phyloP scores from a whole-genome alignment of 2,797 vertebrate genomes.

The Serranus cabrilla region DNA sequence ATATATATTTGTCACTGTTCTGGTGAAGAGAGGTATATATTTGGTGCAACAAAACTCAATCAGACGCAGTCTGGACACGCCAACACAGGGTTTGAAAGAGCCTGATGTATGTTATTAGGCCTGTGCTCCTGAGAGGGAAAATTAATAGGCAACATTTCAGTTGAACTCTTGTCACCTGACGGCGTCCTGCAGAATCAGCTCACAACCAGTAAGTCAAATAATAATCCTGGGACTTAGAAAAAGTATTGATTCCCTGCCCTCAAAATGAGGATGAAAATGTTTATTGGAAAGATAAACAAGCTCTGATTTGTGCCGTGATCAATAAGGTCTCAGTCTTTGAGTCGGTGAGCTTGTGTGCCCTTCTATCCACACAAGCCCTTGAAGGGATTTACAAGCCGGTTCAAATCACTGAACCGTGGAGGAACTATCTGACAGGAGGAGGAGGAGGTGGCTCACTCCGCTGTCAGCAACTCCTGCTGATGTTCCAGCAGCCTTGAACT shows the following conservation, averaged over 20 bases:
- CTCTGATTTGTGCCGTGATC: slow-evolving; percentile 41
- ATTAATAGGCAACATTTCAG: background rate
- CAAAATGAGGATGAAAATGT: slow-evolving; percentile 11
- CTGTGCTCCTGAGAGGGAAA: background rate
- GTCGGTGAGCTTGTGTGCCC: slow-evolving; percentile 35
- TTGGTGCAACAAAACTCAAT: slow-evolving; percentile 17
- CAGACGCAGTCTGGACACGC: background rate
- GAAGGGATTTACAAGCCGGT: slow-evolving; percentile 64
- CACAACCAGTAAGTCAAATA: slow-evolving; percentile 23
- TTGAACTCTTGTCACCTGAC: background rate
- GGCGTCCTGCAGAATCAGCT: background rate
- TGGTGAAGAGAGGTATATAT: slow-evolving; percentile 8
- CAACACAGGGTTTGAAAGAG: background rate
- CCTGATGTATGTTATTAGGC: background rate
- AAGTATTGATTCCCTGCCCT: slow-evolving; percentile 10
- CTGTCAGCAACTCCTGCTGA: slow-evolving; percentile 57
- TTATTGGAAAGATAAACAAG: slow-evolving; percentile 37
- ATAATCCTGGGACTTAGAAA: slow-evolving; percentile 1
- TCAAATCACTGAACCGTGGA: slow-evolving; percentile 52
- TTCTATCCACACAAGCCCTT: slow-evolving; percentile 45
- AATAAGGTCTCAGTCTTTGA: slow-evolving; percentile 37
- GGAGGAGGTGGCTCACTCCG: slow-evolving; percentile 23
- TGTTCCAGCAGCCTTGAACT: slow-evolving; percentile 35
- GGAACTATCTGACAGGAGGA: slow-evolving; percentile 55
- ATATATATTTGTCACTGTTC: slow-evolving; percentile 1